Conservation (phyloP, 2,797 vertebrate species). For the Philypnodon macrostomus region DNA sequence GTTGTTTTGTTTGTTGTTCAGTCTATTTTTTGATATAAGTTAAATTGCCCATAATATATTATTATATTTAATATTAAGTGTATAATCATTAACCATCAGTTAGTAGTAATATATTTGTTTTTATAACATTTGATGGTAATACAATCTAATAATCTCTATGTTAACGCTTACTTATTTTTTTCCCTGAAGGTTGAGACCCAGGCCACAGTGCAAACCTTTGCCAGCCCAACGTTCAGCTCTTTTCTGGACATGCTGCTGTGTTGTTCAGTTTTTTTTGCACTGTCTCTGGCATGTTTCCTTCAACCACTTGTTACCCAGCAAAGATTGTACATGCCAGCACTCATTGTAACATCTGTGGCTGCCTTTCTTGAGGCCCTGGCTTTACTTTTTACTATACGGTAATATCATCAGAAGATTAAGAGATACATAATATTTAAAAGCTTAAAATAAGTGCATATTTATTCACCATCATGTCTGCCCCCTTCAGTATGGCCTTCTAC, state of each 20-base stretch:
- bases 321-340: slow-evolving; percentile 71
- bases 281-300: slow-evolving; percentile 92
- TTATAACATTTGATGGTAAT: too few relatives aligned
- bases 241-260: slow-evolving; percentile 92
- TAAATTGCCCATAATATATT: too few relatives aligned
- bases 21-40: neutral
- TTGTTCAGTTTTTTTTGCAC: slow-evolving; percentile 87
- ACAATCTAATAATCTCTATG: neutral
- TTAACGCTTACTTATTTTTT: neutral
- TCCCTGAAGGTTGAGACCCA: slow-evolving; percentile 67
- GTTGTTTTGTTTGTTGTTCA: too few relatives aligned
- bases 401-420: slow-evolving; percentile 53
- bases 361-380: slow-evolving; percentile 84
- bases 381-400: slow-evolving; percentile 88
- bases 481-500: slow-evolving; percentile 88
- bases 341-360: slow-evolving; percentile 79
- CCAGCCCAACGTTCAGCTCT: slow-evolving; percentile 93
- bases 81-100: too few relatives aligned
- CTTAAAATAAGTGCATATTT: too few relatives aligned
- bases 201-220: slow-evolving; percentile 87
- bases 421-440: neutral
- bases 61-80: neutral
- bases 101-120: too few relatives aligned
- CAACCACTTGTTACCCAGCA: slow-evolving; percentile 72
- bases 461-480: too few relatives aligned